Percentiles rank a stretch among this genome's conserved stretches.
Conservation (phyloP, 2,797 vertebrate species). For the Acanthurus leucopareius region DNA sequence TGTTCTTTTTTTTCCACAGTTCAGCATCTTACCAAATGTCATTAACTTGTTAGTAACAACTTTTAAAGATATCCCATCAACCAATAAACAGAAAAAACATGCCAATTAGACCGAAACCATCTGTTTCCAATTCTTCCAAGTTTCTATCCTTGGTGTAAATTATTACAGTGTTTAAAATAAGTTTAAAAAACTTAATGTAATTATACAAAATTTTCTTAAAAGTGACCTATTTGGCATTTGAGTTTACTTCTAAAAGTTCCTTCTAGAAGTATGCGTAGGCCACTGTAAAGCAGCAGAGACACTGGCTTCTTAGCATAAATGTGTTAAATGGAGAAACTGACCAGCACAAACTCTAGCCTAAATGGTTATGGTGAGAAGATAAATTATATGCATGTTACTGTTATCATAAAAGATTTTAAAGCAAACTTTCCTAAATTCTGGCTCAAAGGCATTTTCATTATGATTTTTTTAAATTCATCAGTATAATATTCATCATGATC, state of each 20-base stretch:
- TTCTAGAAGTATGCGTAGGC: neutral
- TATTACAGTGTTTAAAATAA: neutral
- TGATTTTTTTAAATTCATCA: neutral
- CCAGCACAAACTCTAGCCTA: neutral
- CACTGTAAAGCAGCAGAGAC: neutral
- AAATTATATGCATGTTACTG: neutral
- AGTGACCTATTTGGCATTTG: neutral
- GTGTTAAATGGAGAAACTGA: neutral
- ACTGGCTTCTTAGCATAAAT: neutral
- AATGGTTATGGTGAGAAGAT: neutral
- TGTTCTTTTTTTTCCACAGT: neutral
- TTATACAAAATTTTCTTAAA: neutral
- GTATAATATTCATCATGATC: neutral
- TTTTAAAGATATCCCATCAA: neutral
- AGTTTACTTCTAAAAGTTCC: neutral
- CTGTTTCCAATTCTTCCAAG: neutral
- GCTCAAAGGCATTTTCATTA: neutral
- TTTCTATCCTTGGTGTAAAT: neutral
- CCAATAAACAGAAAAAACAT: conserved; percentile 3
- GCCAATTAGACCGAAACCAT: neutral
- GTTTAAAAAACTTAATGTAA: neutral
- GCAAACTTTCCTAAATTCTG: neutral
- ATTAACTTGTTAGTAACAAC: neutral
- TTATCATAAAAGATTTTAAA: neutral
- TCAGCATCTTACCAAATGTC: neutral